These are phyloP conservation scores for Malurus cyaneus DNA, from an alignment of 2,113 vertebrate species.

Conservation along the genomic window DNA sequence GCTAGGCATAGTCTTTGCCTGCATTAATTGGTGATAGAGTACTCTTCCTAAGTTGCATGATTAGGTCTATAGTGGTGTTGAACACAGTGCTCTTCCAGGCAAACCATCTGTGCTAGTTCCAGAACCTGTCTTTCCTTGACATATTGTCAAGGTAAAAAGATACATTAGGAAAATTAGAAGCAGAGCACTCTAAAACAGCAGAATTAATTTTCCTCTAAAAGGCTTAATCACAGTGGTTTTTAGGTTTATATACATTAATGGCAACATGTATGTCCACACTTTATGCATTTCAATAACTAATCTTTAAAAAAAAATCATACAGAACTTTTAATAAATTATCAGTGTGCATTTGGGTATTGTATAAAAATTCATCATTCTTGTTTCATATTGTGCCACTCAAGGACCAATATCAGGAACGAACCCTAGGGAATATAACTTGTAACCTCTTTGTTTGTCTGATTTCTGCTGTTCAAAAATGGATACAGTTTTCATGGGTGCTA, in stretches of 20 bases:
- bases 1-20: background rate
- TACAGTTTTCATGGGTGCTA: conserved; percentile 1
- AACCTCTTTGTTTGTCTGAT: conserved; percentile 13
- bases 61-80: background rate
- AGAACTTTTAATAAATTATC: conserved; percentile 38
- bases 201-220: background rate
- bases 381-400: conserved; percentile 6
- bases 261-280: background rate
- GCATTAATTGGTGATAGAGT: background rate
- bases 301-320: conserved; percentile 7
- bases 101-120: background rate
- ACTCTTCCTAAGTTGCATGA: background rate
- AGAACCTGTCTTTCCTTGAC: background rate
- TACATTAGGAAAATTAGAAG: background rate
- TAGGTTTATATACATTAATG: background rate
- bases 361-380: conserved; percentile 58
- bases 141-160: background rate
- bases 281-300: conserved; percentile 1
- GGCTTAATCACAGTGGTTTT: background rate
- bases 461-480: conserved; percentile 1
- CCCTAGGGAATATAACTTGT: conserved; percentile 29
- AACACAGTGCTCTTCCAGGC: background rate
- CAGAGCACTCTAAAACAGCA: background rate
- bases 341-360: conserved; percentile 10
- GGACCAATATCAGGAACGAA: background rate